Evolutionary conservation across 2,888 invertebrate genomes (phyloP), one percentile per base, ranked within the genome.

Genomic region (Caenorhabditis auriculariae): DNA sequence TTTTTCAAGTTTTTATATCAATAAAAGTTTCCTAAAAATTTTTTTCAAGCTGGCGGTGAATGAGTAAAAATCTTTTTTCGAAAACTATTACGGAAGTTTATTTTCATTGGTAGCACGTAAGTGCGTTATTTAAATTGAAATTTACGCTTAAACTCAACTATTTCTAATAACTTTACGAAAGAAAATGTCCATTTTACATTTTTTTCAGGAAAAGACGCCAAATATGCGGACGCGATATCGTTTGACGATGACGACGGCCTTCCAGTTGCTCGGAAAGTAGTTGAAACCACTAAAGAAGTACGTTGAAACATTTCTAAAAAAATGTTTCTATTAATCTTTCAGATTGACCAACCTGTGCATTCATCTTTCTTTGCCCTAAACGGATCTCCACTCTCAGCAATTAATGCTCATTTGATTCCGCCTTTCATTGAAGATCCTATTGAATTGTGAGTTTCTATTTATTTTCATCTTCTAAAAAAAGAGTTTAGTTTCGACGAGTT

Each of bases 401-500:
- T 79, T 7, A 66, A 66, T 35, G 57, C 52, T 21, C 48, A 64
- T 24, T 58, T 75, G 56, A 29, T 74, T n/a, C 75, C 77, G 7
- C 54, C 56, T 39, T 76, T 78, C 44, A 73, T 75, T 27, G 77
- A 76, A 41, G 70, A 70, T 53, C 67, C 70, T n/a, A 49, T 56
- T 38, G 64, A 67, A 9, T 58, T 48, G 69, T 66, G 27, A 52
- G 61, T 41, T 7, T 32, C 6, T 15, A n/a, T n/a, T n/a, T n/a
- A n/a, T n/a, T n/a, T n/a, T n/a, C n/a, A n/a, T n/a, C n/a, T n/a
- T n/a, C n/a, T n/a, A n/a, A n/a, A n/a, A n/a, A n/a, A n/a, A n/a
- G 2, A 17, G 41, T 43, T 28, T 6, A 47, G 27, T 54, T 41
- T 54, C 28, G 26, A 98, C 85, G 96, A 96, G 84, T 95, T 96